Base-by-base conservation (phyloP, 2,113 vertebrate species). In the Gallinago media region DNA sequence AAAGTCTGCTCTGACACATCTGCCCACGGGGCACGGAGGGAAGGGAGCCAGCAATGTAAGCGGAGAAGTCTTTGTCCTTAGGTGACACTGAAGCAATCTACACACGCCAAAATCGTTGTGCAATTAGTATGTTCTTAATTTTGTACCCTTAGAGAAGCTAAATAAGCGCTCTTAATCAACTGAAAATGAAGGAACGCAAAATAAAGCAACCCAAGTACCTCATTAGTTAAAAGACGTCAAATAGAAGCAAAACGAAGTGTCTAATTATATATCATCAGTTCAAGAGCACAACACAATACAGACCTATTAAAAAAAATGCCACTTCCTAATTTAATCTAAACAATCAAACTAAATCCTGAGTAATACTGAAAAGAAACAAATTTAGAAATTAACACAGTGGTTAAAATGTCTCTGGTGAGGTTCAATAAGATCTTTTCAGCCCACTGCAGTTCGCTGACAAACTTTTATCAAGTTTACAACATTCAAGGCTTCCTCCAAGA, bases 121-220 rank as follows among this genome's bases (percentile, higher is more conserved):
- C 93, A 96, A 95, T 96, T 96, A 95, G 88, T 71, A 84, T 36
- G 40, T 78, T 94, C 95, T 85, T 94, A 84, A 91, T 96, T 96
- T 81, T 61, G 84, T 87, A 94, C 92, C 95, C 89, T 96, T 12
- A 92, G 83, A 96, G 93, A 91, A 94, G 36, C 46, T 70, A 47
- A 85, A 38, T 49, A 55, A 78, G 80, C 29, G 23, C 36, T 84
- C 74, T 87, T 92, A 73, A 92, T 74, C 85, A 92, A 80, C 61
- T 32, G 47, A 92, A 95, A 92, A 80, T 73, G 73, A 50, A 82
- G 4, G 12, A n/a, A 77, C 34, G 36, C 67, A 81, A 79, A 87
- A 74, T 70, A 81, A 87, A 91, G 86, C 55, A 91, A 74, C 16
- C 8, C 77, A 74, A 89, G 68, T 36, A 88, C 84, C 81, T 92